Conservation (phyloP, 2,888 invertebrate genomes). For the Ochropleura leucogaster region DNA sequence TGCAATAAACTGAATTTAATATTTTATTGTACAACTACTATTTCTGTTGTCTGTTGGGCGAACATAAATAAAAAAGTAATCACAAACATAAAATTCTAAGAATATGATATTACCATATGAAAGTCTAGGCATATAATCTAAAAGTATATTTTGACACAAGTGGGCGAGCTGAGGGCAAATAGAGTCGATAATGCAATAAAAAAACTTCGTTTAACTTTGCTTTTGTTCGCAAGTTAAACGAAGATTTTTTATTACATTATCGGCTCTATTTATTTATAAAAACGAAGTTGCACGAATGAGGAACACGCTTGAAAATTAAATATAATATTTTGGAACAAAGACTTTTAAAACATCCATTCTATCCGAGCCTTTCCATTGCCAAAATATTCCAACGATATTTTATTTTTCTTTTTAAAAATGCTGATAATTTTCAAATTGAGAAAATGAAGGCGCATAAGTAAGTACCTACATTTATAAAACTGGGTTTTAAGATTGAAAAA, state of each 20-base stretch:
- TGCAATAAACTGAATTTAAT: conserved; percentile 29
- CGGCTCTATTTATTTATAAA: no score
- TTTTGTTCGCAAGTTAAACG: not conserved
- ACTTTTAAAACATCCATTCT: not conserved
- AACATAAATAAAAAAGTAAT: conserved; percentile 11
- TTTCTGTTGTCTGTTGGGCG: not conserved
- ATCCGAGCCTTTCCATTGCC: not conserved
- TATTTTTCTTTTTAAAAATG: not conserved
- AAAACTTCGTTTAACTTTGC: no score
- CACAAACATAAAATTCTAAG: not conserved
- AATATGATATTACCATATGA: conserved; percentile 11
- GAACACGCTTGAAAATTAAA: not conserved
- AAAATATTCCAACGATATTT: not conserved
- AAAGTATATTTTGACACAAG: not conserved
- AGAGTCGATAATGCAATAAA: not conserved
- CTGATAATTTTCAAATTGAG: not conserved
- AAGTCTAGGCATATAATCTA: not conserved
- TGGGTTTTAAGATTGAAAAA: not conserved
- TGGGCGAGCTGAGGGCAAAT: not conserved
- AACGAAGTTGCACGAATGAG: no score
- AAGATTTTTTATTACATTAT: not conserved
- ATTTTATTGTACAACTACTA: conserved; percentile 30
- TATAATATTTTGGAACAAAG: not conserved
- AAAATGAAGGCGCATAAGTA: no score
- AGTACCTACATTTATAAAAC: no score